Evolutionary conservation across 1,140 invertebrate genomes (phyloP).

Genomic region (Eufriesea mexicana): DNA sequence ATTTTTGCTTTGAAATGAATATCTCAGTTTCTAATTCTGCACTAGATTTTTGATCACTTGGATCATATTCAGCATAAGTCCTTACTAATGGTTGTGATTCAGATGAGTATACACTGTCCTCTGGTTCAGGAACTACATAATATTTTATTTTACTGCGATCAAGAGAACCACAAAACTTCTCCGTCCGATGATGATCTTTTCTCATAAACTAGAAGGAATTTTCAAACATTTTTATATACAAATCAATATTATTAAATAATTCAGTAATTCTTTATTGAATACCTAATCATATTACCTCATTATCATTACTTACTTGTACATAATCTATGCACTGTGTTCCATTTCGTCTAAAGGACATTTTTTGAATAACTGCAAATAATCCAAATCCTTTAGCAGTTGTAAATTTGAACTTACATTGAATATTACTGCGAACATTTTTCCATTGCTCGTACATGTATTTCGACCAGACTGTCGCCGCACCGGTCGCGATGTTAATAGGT

Average conservation of each 20-base stretch:
- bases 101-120: neutral
- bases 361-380: constrained; percentile 75
- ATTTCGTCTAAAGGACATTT: constrained; percentile 70
- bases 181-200: constrained; percentile 59
- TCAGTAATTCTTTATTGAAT: too few species aligned
- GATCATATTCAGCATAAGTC: constrained; percentile 40
- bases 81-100: neutral
- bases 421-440: constrained; percentile 39
- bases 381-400: constrained; percentile 60
- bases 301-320: constrained; percentile 63
- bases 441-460: constrained; percentile 66
- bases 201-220: constrained; percentile 68
- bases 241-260: neutral
- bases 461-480: constrained; percentile 59
- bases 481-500: neutral
- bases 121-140: constrained; percentile 19
- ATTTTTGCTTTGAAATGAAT: constrained; percentile 70
- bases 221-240: neutral
- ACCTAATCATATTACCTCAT: neutral
- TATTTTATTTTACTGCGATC: constrained; percentile 41
- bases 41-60: constrained; percentile 43
- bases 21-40: constrained; percentile 74
- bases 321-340: constrained; percentile 72
- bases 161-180: constrained; percentile 69
- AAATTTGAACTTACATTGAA: constrained; percentile 70